A percentile compares a stretch with the other conserved stretches of the same genome.
Evolutionary conservation across 2,113 vertebrate species (phyloP).

Genomic region (Chrysemys picta): DNA sequence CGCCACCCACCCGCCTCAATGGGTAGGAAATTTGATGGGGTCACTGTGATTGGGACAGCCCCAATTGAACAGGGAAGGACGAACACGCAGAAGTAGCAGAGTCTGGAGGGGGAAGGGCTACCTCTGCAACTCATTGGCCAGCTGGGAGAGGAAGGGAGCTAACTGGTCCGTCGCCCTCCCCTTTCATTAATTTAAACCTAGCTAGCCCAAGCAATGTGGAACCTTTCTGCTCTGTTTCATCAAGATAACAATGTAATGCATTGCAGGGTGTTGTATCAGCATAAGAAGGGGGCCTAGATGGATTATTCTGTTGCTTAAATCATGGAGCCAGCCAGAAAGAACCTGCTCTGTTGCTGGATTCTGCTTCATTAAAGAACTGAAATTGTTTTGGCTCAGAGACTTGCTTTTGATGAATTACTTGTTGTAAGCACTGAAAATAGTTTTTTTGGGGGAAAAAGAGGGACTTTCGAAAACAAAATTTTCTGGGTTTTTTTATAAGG

Average conservation of each 20-base stretch:
- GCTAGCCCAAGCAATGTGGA: no score
- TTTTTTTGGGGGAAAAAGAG: neutral
- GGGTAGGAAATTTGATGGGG: neutral
- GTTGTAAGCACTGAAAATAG: slow-evolving; percentile 16
- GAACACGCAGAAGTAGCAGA: neutral
- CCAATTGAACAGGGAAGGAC: neutral
- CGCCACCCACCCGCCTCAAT: no score
- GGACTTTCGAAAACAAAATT: neutral
- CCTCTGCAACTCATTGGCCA: no score
- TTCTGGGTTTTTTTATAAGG: neutral
- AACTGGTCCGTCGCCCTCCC: no score
- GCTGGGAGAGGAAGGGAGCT: no score
- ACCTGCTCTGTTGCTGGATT: neutral
- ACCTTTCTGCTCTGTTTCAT: neutral
- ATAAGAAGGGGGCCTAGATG: neutral
- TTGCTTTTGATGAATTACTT: slow-evolving; percentile 11
- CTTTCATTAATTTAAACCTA: no score
- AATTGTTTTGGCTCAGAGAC: neutral
- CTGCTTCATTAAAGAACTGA: slow-evolving; percentile 17
- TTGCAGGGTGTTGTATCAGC: neutral
- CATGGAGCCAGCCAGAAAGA: neutral
- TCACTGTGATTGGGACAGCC: neutral
- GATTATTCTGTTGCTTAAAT: neutral
- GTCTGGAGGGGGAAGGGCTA: no score
- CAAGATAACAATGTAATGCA: neutral